These are phyloP conservation scores for Melanerpes aurifrons DNA, from an alignment of 2,113 vertebrate genomes.

Conservation along the genomic window DNA sequence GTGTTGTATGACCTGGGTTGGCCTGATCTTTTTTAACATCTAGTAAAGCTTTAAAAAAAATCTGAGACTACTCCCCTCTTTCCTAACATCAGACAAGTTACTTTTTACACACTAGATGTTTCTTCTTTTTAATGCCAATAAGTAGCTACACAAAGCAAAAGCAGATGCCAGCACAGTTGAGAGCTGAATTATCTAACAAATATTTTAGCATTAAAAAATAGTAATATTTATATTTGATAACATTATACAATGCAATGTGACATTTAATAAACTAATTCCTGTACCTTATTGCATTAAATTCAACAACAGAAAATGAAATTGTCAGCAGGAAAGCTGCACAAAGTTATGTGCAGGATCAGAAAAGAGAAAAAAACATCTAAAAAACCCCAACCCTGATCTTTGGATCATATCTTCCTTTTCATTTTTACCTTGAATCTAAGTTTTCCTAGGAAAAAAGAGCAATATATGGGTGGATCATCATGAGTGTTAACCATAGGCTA, in stretches of 20 bases:
- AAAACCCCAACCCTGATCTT: background rate
- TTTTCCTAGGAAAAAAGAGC: background rate
- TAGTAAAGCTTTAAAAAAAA: background rate
- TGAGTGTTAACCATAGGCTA: background rate
- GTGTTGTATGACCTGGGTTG: background rate
- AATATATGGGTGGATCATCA: background rate
- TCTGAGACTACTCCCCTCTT: background rate
- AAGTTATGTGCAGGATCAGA: background rate
- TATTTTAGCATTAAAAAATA: constrained; percentile 32
- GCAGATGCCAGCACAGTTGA: constrained; percentile 18
- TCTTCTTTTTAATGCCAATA: constrained; percentile 35
- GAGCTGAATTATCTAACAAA: constrained; percentile 41
- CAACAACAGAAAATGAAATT: too few species aligned
- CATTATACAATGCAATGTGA: background rate
- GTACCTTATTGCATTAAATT: background rate
- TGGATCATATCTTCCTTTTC: background rate
- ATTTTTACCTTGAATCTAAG: background rate
- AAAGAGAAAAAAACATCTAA: background rate
- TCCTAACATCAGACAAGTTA: constrained; percentile 19
- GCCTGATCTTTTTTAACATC: background rate
- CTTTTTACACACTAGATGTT: constrained; percentile 30
- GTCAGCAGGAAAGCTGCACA: background rate
- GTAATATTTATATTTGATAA: constrained; percentile 34
- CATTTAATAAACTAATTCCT: too few species aligned
- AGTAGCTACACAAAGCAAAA: background rate